phyloP scores from a whole-genome alignment of 2,888 invertebrate genomes.

The Ramazzottius varieornatus region DNA sequence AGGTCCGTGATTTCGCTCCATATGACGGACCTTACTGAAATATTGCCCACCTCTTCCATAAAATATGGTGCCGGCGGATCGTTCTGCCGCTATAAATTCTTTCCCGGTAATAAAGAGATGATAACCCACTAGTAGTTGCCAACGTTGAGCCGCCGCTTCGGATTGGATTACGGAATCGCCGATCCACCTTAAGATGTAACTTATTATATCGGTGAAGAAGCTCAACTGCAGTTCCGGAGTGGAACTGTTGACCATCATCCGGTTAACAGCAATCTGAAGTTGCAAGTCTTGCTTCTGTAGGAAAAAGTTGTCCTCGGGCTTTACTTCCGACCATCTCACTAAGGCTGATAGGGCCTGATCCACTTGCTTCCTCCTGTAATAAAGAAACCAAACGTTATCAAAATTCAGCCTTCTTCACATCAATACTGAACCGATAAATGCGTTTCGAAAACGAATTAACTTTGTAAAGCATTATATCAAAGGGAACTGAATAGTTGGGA shows the following conservation, averaged over 20 bases:
- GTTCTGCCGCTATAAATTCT: neutral
- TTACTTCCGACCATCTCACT: neutral
- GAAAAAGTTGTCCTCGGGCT: neutral
- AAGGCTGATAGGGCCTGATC: neutral
- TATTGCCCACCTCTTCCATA: neutral
- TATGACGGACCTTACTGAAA: too few species aligned
- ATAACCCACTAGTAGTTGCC: neutral
- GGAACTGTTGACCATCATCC: neutral
- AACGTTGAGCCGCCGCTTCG: neutral
- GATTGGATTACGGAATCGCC: neutral
- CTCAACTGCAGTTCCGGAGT: neutral
- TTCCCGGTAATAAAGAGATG: neutral
- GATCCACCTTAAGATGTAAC: neutral
- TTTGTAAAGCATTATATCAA: too few species aligned
- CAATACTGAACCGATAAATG: too few species aligned
- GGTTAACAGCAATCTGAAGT: neutral
- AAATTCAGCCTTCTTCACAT: too few species aligned
- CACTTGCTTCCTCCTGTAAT: neutral
- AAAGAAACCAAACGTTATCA: too few species aligned
- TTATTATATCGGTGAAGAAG: slow-evolving; percentile 1
- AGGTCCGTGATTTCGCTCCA: too few species aligned
- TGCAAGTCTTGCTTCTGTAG: neutral
- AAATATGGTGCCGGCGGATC: neutral
- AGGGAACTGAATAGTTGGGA: too few species aligned
- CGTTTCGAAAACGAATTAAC: too few species aligned